Conservation (phyloP, 2,113 vertebrate genomes). For the Chionodraco myersi region DNA sequence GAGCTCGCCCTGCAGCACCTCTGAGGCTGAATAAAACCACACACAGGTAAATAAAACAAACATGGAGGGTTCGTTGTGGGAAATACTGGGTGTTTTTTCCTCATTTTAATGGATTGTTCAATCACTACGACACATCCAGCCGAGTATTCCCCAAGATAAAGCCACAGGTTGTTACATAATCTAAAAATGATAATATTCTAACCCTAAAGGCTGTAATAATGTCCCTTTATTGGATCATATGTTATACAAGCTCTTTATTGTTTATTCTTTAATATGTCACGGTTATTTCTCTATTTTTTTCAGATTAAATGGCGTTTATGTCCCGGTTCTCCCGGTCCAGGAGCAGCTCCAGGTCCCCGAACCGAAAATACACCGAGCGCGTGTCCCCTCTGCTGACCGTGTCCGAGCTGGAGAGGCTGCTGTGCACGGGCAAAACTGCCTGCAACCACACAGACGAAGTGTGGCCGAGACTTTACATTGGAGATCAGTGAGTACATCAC, state of each 20-base stretch:
- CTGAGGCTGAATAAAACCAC: constrained; percentile 14
- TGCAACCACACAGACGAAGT: constrained; percentile 96
- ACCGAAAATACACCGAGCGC: constrained; percentile 82
- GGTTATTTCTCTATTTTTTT: not conserved
- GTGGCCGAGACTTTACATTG: constrained; percentile 94
- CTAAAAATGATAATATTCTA: not conserved
- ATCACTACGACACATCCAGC: not conserved
- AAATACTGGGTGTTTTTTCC: not conserved
- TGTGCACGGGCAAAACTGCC: constrained; percentile 93
- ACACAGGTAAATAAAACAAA: constrained; percentile 27
- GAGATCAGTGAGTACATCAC: constrained; percentile 89
- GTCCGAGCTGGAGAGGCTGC: constrained; percentile 91
- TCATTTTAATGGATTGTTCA: not conserved
- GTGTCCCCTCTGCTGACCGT: constrained; percentile 86
- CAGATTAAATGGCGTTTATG: constrained; percentile 91
- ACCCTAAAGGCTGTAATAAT: not conserved
- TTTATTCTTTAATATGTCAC: not conserved
- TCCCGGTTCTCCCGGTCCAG: constrained; percentile 92
- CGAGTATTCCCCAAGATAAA: not conserved
- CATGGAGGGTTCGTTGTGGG: not conserved
- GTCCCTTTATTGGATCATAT: not conserved
- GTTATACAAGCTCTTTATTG: not conserved
- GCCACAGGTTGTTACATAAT: constrained; percentile 46
- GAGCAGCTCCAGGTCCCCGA: constrained; percentile 89
- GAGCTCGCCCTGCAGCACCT: constrained; percentile 42